Base-by-base conservation (phyloP, 2,888 invertebrate species). In the Drosophila atroscutellata region DNA sequence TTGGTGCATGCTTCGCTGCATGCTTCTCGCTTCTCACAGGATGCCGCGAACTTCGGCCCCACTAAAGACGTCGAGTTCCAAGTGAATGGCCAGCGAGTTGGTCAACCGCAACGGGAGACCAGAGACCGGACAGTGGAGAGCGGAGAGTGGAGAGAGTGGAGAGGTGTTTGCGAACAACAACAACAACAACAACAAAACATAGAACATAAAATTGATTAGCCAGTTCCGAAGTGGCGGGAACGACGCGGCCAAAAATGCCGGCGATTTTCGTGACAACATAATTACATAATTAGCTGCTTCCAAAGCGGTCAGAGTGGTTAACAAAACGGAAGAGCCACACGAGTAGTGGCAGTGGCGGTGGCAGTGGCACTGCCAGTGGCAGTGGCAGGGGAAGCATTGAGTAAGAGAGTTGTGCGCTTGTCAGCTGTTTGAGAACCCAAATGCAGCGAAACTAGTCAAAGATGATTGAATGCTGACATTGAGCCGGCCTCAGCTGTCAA, bases 221-320 rank as follows among this genome's bases (percentile, higher is more conserved):
- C 75, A 54, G 57, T 54, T 56, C 42, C 58, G 50, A 60, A 54
- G 75, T 58, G 70, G 72, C 62, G 59, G 72, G 30, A 76, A 68
- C 54, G 54, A 59, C 78, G 63, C 63, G 65, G 50, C 54, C 50
- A 55, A 42, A 59, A 37, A 55, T 49, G 56, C 68, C 71, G 67
- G 60, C 51, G 54, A 60, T 69, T 77, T 51, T 75, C 77, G 77
- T 91, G 91, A 91, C 91, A 91, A 77, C 77, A 83, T 91, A 91
- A 91, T 91, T 90, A 80, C 90, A 90, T 91, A 91, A 91, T 91
- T 91, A 90, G 86, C 84, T 86, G 87, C 86, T 80, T 78, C 77
- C 75, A 70, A 66, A 65, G 80, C 70, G 82, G 79, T 77, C 75
- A 72, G 45, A 68, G 71, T 51, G 70, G 76, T 75, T 61, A 71